Conservation (phyloP, 2,888 invertebrate species). For the Phyllotreta cruciferae region DNA sequence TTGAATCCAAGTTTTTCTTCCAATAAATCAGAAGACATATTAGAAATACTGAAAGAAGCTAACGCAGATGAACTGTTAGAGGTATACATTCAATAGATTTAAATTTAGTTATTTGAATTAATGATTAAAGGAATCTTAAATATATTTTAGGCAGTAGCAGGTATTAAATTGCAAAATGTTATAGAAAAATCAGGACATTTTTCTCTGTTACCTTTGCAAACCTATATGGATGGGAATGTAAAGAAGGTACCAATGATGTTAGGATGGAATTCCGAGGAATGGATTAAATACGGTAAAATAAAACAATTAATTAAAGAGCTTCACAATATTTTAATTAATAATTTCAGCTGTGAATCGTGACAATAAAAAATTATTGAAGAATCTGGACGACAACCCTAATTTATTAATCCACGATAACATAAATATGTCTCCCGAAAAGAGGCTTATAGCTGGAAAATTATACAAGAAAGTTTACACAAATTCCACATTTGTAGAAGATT, state of each 20-base stretch:
- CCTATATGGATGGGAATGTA: slow-evolving; percentile 31
- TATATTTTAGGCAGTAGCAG: slow-evolving; percentile 4
- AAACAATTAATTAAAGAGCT: slow-evolving; percentile 2
- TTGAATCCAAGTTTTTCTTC: slow-evolving; percentile 31
- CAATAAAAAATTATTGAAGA: slow-evolving; percentile 9
- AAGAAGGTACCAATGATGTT: slow-evolving; percentile 35
- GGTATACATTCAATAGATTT: slow-evolving; percentile 10
- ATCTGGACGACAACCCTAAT: slow-evolving; percentile 24
- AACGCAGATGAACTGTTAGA: slow-evolving; percentile 21
- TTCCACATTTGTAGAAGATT: slow-evolving; percentile 25
- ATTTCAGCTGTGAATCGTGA: slow-evolving; percentile 16
- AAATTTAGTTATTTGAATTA: neutral
- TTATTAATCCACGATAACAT: slow-evolving; percentile 20
- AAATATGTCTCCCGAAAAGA: slow-evolving; percentile 30
- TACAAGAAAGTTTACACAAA: slow-evolving; percentile 32
- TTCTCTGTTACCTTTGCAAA: slow-evolving; percentile 31
- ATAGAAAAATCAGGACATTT: slow-evolving; percentile 31
- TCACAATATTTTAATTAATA: neutral
- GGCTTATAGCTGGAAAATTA: slow-evolving; percentile 25
- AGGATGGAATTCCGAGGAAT: slow-evolving; percentile 38
- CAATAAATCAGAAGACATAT: slow-evolving; percentile 27
- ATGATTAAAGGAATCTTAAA: neutral
- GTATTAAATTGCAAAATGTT: slow-evolving; percentile 8
- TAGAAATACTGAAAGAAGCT: slow-evolving; percentile 26
- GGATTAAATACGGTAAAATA: slow-evolving; percentile 22